These are phyloP conservation scores for Suricata suricatta DNA, from an alignment of 2,113 vertebrate genomes.

Conservation along the genomic window DNA sequence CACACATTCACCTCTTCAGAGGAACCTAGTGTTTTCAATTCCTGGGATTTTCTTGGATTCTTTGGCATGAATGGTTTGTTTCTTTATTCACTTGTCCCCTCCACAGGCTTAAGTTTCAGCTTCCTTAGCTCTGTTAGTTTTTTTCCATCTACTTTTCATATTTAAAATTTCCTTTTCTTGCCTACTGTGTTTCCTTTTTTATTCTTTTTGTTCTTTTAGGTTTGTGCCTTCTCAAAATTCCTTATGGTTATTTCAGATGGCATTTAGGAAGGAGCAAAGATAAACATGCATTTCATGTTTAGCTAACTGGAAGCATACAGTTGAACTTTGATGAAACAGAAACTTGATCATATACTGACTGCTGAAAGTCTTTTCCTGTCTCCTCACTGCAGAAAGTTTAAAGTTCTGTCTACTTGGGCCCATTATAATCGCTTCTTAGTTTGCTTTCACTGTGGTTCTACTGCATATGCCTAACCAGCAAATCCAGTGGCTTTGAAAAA, in stretches of 20 bases:
- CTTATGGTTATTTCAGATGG: neutral
- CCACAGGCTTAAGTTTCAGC: neutral
- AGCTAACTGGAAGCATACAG: neutral
- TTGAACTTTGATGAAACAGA: neutral
- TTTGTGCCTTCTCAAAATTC: neutral
- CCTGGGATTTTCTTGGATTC: slow-evolving; percentile 6
- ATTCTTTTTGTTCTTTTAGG: neutral
- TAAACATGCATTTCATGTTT: neutral
- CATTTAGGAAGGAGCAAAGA: neutral
- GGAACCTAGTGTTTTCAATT: neutral
- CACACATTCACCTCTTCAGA: neutral
- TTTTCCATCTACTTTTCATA: neutral
- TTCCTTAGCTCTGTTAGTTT: neutral
- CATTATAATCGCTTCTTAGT: neutral
- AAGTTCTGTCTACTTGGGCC: neutral
- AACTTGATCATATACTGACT: neutral
- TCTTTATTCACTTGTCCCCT: neutral
- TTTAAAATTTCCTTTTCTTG: neutral
- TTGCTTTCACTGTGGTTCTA: neutral
- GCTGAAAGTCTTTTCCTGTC: neutral
- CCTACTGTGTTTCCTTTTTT: neutral
- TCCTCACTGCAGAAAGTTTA: neutral
- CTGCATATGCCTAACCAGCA: neutral
- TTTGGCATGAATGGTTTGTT: neutral
- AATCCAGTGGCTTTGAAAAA: neutral